Evolutionary conservation across 2,113 vertebrate species (phyloP).

Genomic region (Solea solea): DNA sequence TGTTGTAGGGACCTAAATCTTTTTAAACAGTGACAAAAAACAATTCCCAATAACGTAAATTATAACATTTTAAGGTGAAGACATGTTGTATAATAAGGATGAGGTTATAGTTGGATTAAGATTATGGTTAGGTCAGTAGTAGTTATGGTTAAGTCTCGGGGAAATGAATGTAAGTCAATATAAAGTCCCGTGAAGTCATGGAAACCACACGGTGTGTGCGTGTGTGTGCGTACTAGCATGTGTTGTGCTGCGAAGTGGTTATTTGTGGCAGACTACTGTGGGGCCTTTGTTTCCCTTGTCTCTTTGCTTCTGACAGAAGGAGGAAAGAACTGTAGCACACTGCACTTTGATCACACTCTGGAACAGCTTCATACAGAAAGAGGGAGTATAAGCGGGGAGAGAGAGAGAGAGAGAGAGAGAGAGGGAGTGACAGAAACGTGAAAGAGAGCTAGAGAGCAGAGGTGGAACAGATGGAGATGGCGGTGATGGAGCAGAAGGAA

Average conservation of each 20-base stretch:
- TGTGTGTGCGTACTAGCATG: background rate
- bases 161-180: too few relatives aligned
- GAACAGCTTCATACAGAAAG: conserved; percentile 67
- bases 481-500: conserved; percentile 30
- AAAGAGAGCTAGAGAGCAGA: conserved; percentile 47
- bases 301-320: conserved; percentile 70
- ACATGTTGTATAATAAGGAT: too few relatives aligned
- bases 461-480: conserved; percentile 29
- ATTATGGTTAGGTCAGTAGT: too few relatives aligned
- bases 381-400: conserved; percentile 39
- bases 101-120: too few relatives aligned
- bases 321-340: conserved; percentile 64
- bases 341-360: conserved; percentile 74
- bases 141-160: too few relatives aligned
- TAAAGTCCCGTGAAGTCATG: too few relatives aligned
- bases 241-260: conserved; percentile 68
- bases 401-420: conserved; percentile 49
- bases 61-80: too few relatives aligned
- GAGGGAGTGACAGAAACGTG: conserved; percentile 56
- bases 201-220: background rate
- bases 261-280: conserved; percentile 78
- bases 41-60: too few relatives aligned
- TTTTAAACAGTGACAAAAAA: too few relatives aligned
- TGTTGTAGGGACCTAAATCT: too few relatives aligned
- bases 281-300: conserved; percentile 70